Base-by-base conservation (phyloP, 2,888 invertebrate genomes). In the Phasia obesa region DNA sequence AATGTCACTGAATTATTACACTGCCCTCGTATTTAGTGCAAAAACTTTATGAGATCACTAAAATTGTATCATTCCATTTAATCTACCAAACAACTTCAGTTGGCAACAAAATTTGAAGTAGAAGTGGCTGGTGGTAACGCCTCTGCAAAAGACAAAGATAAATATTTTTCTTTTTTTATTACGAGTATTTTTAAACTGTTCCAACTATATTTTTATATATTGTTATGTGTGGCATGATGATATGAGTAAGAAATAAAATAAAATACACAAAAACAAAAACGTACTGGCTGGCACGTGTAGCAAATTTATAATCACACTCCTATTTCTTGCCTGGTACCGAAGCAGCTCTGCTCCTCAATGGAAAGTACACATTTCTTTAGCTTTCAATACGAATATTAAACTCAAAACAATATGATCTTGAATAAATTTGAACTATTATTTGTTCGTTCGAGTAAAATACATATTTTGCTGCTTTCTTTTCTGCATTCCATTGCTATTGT, bases 221-320 rank as follows among this genome's bases (percentile, higher is more conserved):
- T 64, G 38, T 55, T 64, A 38, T 77, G 55, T 67, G 64, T 42
- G 35, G 53, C 60, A 71, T 67, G 62, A 60, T 23, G 51, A 69
- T 70, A 77, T 62, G 38, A 35, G 65, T 55, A 55, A 59, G 31
- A 75, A 73, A 78, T 47, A 17, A 70, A 57, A 62, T 25, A 74
- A 64, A 81, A 74, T n/a, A n/a, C n/a, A n/a, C n/a, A n/a, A n/a
- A n/a, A n/a, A n/a, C n/a, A n/a, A n/a, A n/a, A n/a, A n/a, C n/a
- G n/a, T n/a, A n/a, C 51, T 21, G 65, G 49, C 55, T 60, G 83
- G 79, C 83, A 83, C 83, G 83, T 76, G 83, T 83, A 79, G 59
- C 83, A 83, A 83, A 83, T 83, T 79, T 76, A 73, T 79, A 83
- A 83, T 76, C 65, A 83, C 65, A 83, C 65, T 79, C 67, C 67